phyloP scores from a whole-genome alignment of 2,113 vertebrate genomes.

The Campylorhamphus procurvoides region DNA sequence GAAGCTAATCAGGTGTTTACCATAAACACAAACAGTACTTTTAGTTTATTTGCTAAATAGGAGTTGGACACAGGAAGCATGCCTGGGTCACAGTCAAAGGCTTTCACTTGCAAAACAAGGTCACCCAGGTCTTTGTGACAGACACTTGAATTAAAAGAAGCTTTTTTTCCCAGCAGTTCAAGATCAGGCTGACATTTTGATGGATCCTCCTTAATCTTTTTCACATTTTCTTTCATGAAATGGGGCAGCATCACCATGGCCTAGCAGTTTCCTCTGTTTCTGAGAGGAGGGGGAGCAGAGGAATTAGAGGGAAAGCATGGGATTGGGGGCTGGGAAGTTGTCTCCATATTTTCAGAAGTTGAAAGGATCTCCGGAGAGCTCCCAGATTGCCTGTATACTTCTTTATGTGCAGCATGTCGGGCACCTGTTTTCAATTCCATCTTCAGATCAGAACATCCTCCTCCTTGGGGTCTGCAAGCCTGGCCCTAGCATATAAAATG shows the following conservation, averaged over 20 bases:
- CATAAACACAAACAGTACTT: slow-evolving; percentile 86
- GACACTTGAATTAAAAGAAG: background rate
- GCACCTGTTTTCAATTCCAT: slow-evolving; percentile 82
- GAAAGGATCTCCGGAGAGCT: slow-evolving; percentile 72
- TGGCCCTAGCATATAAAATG: slow-evolving; percentile 46
- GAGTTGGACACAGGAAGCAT: slow-evolving; percentile 74
- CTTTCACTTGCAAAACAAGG: slow-evolving; percentile 71
- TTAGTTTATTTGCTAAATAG: slow-evolving; percentile 91
- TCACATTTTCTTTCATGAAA: slow-evolving; percentile 64
- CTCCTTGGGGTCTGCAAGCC: slow-evolving; percentile 36
- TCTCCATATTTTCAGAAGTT: slow-evolving; percentile 68
- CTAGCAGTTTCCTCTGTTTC: slow-evolving; percentile 37
- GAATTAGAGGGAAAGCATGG: background rate
- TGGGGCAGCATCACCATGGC: background rate
- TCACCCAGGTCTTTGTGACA: slow-evolving; percentile 41
- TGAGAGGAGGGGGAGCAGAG: background rate
- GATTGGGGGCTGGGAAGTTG: slow-evolving; percentile 36
- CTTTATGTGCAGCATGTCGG: slow-evolving; percentile 35
- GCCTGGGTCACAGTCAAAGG: slow-evolving; percentile 51
- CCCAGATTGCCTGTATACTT: slow-evolving; percentile 71
- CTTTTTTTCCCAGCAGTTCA: background rate
- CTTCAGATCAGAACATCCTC: slow-evolving; percentile 73
- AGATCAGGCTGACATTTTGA: slow-evolving; percentile 56
- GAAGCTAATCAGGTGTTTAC: slow-evolving; percentile 76
- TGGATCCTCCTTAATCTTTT: slow-evolving; percentile 62